Evolutionary conservation across 2,113 vertebrate species (phyloP).

Genomic region (Chrysochloris asiatica): DNA sequence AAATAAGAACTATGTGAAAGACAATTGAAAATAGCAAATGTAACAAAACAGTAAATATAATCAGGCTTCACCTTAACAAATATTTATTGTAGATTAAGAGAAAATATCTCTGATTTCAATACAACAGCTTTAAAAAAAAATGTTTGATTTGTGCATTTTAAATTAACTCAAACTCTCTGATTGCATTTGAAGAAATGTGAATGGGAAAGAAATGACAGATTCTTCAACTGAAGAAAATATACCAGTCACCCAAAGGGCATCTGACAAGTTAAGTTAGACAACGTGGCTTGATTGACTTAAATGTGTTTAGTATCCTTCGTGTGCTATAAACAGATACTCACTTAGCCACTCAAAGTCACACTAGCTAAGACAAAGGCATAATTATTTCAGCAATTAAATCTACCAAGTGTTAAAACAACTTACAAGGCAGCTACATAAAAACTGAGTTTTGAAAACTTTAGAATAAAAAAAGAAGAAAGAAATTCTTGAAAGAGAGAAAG

Average conservation of each 20-base stretch:
- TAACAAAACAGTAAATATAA: too few relatives aligned
- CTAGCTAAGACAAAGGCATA: not conserved
- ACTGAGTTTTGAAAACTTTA: not conserved
- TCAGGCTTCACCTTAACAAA: not conserved
- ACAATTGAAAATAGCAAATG: not conserved
- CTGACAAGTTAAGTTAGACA: not conserved
- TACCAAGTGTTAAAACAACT: not conserved
- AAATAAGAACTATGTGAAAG: not conserved
- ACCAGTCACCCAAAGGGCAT: not conserved
- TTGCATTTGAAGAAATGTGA: constrained; percentile 29
- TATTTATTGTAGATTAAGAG: not conserved
- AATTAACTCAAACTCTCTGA: not conserved
- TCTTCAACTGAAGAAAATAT: not conserved
- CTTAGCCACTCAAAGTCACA: not conserved
- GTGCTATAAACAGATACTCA: not conserved
- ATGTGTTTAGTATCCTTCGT: not conserved
- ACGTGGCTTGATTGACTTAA: not conserved
- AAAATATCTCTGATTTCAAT: constrained; percentile 33
- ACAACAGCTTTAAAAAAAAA: constrained; percentile 32
- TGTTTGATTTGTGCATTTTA: not conserved
- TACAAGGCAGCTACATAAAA: not conserved
- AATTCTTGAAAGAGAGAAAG: not conserved
- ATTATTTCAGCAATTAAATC: constrained; percentile 52
- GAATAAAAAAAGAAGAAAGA: constrained; percentile 2
- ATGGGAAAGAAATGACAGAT: constrained; percentile 1